Evolutionary conservation across 2,888 invertebrate species (phyloP).

Genomic region (Erpobdella octoculata): DNA sequence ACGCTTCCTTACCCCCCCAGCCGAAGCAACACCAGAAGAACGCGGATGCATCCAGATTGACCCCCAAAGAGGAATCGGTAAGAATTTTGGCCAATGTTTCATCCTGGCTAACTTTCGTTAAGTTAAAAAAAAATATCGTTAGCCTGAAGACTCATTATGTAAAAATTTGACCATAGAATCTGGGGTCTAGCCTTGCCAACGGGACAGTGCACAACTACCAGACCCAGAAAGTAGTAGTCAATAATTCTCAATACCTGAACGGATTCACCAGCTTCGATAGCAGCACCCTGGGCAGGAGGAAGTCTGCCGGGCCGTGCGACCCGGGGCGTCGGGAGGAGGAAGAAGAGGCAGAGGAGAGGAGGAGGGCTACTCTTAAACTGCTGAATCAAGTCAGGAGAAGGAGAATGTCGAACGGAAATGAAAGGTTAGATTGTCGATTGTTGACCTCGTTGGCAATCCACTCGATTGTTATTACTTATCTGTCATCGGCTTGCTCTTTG

Average conservation of each 20-base stretch:
- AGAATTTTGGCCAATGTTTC: neutral
- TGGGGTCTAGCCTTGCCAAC: neutral
- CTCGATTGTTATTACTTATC: no score
- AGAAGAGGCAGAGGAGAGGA: neutral
- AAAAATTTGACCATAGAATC: neutral
- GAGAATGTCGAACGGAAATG: neutral
- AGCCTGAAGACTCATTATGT: neutral
- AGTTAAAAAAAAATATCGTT: neutral
- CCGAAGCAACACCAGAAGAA: no score
- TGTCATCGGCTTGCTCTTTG: no score
- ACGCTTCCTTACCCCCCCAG: neutral
- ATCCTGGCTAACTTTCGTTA: neutral
- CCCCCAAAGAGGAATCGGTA: neutral
- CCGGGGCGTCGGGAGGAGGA: neutral
- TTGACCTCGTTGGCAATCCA: no score
- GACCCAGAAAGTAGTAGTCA: no score
- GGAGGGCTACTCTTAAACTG: neutral
- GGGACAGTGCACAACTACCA: neutral
- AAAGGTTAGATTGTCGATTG: no score
- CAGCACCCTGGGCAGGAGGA: slow-evolving; percentile 2
- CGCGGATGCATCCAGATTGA: no score
- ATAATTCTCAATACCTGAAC: no score
- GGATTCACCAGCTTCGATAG: slow-evolving; percentile 1
- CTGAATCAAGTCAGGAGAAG: neutral
- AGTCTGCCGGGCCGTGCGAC: neutral